Evolutionary conservation across 2,888 invertebrate species (phyloP), one percentile per base, ranked within the genome.

Genomic region (Zaprionus obscuricornis): DNA sequence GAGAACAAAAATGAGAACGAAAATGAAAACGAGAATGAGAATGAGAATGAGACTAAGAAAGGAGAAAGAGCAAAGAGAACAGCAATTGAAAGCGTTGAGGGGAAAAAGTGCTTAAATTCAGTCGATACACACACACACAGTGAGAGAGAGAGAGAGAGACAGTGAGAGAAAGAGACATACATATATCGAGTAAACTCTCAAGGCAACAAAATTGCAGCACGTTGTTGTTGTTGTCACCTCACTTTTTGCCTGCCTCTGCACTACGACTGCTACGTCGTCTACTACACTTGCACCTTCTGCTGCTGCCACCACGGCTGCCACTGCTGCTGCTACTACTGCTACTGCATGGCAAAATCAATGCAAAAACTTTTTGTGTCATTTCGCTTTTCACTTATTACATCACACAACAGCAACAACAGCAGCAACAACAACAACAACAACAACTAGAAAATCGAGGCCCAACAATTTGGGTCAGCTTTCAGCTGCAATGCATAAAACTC

Each of bases 381-480:
- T 84, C 36, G 68, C 66, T 66, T 66, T 78, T 77, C 78, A 66
- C 67, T 85, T 85, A 82, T 78, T 78, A 85, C 78, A 78, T 85
- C 85, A 85, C 69, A 73, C 45, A 65, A 42, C 8, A n/a, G n/a
- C n/a, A n/a, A n/a, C 39, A 27, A 26, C 47, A 43, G 17, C 46
- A 22, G 45, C 49, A 36, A 27, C 36, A 29, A 45, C 39, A 45
- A 31, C 22, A 42, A n/a, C n/a, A n/a, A n/a, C n/a, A n/a, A n/a
- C n/a, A n/a, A n/a, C n/a, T n/a, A n/a, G n/a, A 31, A 52, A 70
- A 67, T 57, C 71, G 67, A 71, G 66, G 66, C 72, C 68, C 68
- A 51, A 45, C 66, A 59, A 68, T 68, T 71, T 68, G 72, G 68
- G 68, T 68, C 68, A 68, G 42, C 42, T 56, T n/a, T n/a, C 27